Evolutionary conservation across 2,888 invertebrate genomes (phyloP), one percentile per base, ranked within the genome.

Genomic region (Tanypteryx hageni): DNA sequence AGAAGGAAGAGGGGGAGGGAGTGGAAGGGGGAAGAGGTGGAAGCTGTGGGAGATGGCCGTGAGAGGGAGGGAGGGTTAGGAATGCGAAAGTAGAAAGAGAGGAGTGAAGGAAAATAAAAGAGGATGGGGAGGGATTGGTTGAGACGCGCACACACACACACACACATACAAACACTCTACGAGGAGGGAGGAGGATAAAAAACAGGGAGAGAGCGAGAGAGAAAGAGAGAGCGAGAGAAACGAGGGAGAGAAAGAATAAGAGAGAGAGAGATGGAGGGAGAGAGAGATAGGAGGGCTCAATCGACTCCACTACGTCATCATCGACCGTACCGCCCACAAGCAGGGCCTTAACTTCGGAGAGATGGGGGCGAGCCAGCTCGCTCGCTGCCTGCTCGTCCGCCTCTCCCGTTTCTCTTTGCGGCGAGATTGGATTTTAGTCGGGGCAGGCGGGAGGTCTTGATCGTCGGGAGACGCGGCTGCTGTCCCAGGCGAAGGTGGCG

Each of bases 311-410:
- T 89, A 89, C 89, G 89, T 89, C 89, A 89, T 89, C 89, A 89
- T 89, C 89, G 89, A 89, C n/a, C 89, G 89, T 68, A 64, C 89
- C 89, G 89, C 89, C 89, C 89, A 89, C 89, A 68, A 89, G 64
- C 27, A 64, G 68, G 22, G 56, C 14, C 18, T 11, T 16, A 16
- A 16, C 13, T 27, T 31, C 0, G 31, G 64, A 16, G 11, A 8
- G 59, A 58, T 57, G 27, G 84, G 61, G 86, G 86, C 27, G 86
- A 86, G 27, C 13, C 9, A 18, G 22, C 31, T 44, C 31, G 11
- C 16, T 16, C 86, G 27, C 18, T n/a, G 64, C 31, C 58, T 22
- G 58, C 68, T 18, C 58, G 16, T 7, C 85, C 56, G 57, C 18
- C 85, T 22, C 18, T 16, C 16, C n/a, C 44, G 83, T 56, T 57